Evolutionary conservation across 2,888 invertebrate genomes (phyloP).

Genomic region (Plebejus argus): DNA sequence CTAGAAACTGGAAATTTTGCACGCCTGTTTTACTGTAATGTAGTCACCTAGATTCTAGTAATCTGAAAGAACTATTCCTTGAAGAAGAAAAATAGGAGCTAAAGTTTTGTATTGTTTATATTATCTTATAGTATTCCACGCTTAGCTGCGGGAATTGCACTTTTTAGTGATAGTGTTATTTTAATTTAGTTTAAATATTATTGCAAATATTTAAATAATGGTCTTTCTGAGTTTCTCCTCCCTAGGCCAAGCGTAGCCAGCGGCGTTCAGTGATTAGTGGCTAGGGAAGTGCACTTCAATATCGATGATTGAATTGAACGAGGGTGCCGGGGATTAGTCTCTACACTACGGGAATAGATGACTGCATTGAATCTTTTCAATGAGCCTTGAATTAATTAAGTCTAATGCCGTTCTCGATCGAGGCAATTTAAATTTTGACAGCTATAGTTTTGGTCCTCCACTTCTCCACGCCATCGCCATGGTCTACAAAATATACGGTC

Average conservation of each 20-base stretch:
- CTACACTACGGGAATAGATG: slow-evolving; percentile 26
- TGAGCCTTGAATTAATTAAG: slow-evolving; percentile 30
- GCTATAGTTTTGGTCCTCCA: background rate
- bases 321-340: slow-evolving; percentile 17
- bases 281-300: slow-evolving; percentile 30
- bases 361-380: slow-evolving; percentile 16
- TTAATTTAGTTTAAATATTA: slow-evolving; percentile 7
- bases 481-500: no score
- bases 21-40: background rate
- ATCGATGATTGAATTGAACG: slow-evolving; percentile 35
- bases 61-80: no score
- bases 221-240: slow-evolving; percentile 13
- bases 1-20: background rate
- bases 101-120: no score
- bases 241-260: background rate
- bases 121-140: no score
- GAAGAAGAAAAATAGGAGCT: no score
- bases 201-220: slow-evolving; percentile 24
- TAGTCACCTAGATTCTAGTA: no score
- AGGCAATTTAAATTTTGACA: background rate
- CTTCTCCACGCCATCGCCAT: no score
- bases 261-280: slow-evolving; percentile 18
- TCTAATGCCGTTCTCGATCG: background rate
- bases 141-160: background rate
- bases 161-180: background rate